Base-by-base conservation (phyloP, 2,888 invertebrate species). In the Apocheima hispidaria region DNA sequence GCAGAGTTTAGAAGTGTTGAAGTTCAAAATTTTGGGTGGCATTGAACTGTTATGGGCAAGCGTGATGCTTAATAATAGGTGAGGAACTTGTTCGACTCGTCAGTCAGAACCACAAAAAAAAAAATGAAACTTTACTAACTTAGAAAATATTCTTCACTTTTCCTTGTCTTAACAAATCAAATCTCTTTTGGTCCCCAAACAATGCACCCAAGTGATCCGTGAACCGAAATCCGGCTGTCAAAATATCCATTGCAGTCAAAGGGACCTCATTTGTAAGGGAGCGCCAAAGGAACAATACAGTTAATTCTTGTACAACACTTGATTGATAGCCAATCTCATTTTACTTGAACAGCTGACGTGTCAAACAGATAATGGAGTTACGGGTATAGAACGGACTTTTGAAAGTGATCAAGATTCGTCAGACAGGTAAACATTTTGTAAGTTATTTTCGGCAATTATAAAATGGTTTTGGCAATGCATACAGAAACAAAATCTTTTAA, bases 281-380 rank as follows among this genome's bases (percentile, higher is more conserved):
- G 84, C 82, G 86, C 73, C 81, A 61, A 70, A 73, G 81, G 88
- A 90, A 91, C 90, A 91, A 91, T 91, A 79, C 80, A 76, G 73
- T 80, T 90, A 89, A 90, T 91, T 89, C 88, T 84, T 79, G 77
- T 84, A 75, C 75, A 79, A 77, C 74, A 70, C n/a, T 80, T 91
- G 92, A 92, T 92, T 87, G 90, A 91, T 91, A 73, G 86, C 81
- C 87, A 78, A 86, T 86, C 83, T 61, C 69, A 71, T 73, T 75
- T 70, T 30, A 38, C 69, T 68, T 66, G 12, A 48, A 52, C 73
- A 71, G 80, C 76, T 86, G 86, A 85, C 85, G 82, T 78, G 82
- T 83, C 84, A 83, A 82, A 79, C 79, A 73, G 33, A 53, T 60
- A 50, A 58, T 53, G 49, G 59, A 43, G 46, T 18, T 49, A 28